These are phyloP conservation scores for Pogonocherus hispidulus DNA, from an alignment of 2,888 invertebrate species.

Conservation along the genomic window DNA sequence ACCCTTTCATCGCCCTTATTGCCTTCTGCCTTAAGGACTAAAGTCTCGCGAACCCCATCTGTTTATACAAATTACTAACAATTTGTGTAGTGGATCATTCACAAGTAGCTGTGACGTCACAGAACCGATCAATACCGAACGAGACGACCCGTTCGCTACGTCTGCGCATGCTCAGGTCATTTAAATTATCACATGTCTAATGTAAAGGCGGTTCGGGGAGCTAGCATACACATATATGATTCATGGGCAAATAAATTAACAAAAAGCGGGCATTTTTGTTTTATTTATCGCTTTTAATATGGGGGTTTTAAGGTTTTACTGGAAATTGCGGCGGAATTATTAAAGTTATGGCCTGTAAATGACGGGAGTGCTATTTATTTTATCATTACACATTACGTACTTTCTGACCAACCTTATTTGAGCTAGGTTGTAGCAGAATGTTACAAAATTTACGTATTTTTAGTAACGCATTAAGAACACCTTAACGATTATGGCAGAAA, in stretches of 20 bases:
- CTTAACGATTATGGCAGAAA: neutral
- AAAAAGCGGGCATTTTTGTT: conserved; percentile 45
- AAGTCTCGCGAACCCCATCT: conserved; percentile 43
- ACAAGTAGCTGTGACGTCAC: conserved; percentile 65
- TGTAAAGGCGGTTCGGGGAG: conserved; percentile 42
- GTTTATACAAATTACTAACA: conserved; percentile 61
- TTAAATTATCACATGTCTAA: conserved; percentile 57
- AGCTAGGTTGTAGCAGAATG: neutral
- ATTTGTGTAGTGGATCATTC: conserved; percentile 66
- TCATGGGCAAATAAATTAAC: conserved; percentile 45
- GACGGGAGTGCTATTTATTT: conserved; percentile 17
- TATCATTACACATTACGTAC: conserved; percentile 4
- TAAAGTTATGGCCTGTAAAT: conserved; percentile 23
- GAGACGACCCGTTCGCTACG: conserved; percentile 46
- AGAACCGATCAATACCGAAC: conserved; percentile 62
- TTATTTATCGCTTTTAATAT: conserved; percentile 42
- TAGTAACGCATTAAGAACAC: neutral
- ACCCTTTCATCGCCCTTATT: conserved; percentile 25
- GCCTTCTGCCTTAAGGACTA: conserved; percentile 32
- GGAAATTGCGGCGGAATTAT: conserved; percentile 40
- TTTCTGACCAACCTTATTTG: neutral
- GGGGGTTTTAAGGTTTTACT: conserved; percentile 37
- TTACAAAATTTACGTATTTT: neutral
- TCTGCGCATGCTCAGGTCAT: conserved; percentile 52
- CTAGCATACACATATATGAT: conserved; percentile 36